Base-by-base conservation (phyloP, 1,140 invertebrate genomes). In the Bombus confusus region DNA sequence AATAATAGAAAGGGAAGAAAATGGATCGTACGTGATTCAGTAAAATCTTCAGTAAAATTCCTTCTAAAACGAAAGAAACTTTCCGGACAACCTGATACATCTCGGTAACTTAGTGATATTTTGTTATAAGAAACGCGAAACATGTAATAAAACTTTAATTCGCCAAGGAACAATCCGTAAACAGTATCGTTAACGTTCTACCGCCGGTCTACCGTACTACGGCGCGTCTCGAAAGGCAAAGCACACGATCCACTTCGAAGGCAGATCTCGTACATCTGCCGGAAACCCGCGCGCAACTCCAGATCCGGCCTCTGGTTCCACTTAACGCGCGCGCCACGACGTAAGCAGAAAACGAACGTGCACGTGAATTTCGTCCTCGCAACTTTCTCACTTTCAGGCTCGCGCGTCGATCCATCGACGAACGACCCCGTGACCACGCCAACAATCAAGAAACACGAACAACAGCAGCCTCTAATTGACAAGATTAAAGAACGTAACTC, bases 321-420 rank as follows among this genome's bases (percentile, higher is more conserved):
- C 15, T 47, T 75, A 74, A 74, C 39, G 22, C 25, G 28, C 72
- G 25, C 15, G 28, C 31, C 72, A 73, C 72, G 15, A 9, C 39
- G 13, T 18, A n/a, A 39, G 28, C 39, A 31, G 71, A 28, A 73
- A 43, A 31, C 71, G 71, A 47, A 43, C 39, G 72, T 31, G 66
- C 31, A 12, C 72, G 72, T 43, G n/a, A 31, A 47, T 28, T 31
- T 25, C 39, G 41, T 18, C 28, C 39, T 28, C 28, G 0, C 8
- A 74, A 74, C 41, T 74, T 47, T 43, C 72, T 47, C 72, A 31
- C 71, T 73, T 73, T 73, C 71, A 1, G 28, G 28, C 18, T 62
- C 22, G n/a, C 9, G 18, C 34, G 66, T 71, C 72, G 15, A 47
- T 25, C 41, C 41, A 25, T 2, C 6, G 22, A 47, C 72, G 39